phyloP scores from a whole-genome alignment of 2,888 invertebrate species.

The Luffia ferchaultella region DNA sequence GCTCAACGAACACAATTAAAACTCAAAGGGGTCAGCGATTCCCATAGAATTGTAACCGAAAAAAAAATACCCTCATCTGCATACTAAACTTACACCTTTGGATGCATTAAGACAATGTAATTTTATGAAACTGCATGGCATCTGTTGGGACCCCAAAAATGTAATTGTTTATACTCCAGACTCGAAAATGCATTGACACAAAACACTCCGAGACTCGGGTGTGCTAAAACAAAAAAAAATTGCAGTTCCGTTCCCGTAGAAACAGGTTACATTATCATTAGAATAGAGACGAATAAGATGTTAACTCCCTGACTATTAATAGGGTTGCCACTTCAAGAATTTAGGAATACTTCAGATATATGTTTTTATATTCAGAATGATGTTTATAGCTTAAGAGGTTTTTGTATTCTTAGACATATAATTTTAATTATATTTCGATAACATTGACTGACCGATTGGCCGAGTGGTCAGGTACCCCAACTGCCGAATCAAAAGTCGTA shows the following conservation, averaged over 20 bases:
- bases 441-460: not conserved
- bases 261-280: constrained; percentile 62
- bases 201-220: constrained; percentile 31
- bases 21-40: constrained; percentile 44
- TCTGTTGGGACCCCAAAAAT: constrained; percentile 37
- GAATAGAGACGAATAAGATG: constrained; percentile 51
- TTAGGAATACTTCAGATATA: not conserved
- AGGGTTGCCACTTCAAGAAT: constrained; percentile 1
- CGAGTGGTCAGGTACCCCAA: too few species aligned
- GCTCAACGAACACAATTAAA: constrained; percentile 28
- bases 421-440: not conserved
- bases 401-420: not conserved
- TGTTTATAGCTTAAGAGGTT: not conserved
- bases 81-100: constrained; percentile 34
- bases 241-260: not conserved
- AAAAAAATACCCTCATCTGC: constrained; percentile 43
- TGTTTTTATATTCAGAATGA: not conserved
- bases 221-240: constrained; percentile 53
- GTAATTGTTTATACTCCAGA: not conserved
- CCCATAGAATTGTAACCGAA: constrained; percentile 41
- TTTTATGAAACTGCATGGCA: constrained; percentile 26
- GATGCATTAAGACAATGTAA: constrained; percentile 44
- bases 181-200: constrained; percentile 44
- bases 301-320: constrained; percentile 19
- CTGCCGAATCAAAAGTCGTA: too few species aligned